These are phyloP conservation scores for Camarhynchus parvulus DNA, from an alignment of 2,113 vertebrate species.

Conservation along the genomic window DNA sequence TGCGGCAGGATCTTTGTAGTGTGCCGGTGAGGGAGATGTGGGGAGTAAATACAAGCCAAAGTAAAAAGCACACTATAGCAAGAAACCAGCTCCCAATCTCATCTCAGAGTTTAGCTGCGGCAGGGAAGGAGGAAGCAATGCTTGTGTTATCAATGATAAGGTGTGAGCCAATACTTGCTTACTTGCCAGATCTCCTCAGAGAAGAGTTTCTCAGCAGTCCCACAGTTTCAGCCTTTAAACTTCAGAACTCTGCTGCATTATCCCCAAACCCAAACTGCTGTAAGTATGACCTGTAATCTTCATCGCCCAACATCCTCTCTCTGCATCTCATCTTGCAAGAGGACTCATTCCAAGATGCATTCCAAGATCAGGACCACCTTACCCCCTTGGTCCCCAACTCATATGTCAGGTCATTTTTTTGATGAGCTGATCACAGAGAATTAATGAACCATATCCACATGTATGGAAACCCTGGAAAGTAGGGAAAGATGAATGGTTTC, in stretches of 20 bases:
- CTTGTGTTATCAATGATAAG: not conserved
- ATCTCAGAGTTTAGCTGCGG: not conserved
- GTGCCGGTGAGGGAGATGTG: not conserved
- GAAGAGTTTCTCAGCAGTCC: not conserved
- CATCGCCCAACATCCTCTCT: not conserved
- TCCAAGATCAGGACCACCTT: not conserved
- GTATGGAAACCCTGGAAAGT: not conserved
- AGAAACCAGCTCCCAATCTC: not conserved
- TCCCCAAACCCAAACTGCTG: not conserved
- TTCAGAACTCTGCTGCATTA: not conserved
- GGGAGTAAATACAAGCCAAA: not conserved
- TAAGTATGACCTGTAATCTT: not conserved
- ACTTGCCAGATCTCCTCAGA: not conserved
- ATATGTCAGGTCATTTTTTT: not conserved
- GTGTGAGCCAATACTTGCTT: not conserved
- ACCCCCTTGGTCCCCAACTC: fast-evolving
- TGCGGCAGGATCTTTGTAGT: not conserved
- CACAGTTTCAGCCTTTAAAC: not conserved
- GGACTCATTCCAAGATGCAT: not conserved
- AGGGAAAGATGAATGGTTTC: not conserved
- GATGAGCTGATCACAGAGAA: not conserved
- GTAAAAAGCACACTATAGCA: not conserved
- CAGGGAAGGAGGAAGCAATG: not conserved
- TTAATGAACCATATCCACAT: not conserved
- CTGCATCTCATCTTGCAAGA: not conserved